Conservation (phyloP, 2,113 vertebrate species). For the Catagonus wagneri region DNA sequence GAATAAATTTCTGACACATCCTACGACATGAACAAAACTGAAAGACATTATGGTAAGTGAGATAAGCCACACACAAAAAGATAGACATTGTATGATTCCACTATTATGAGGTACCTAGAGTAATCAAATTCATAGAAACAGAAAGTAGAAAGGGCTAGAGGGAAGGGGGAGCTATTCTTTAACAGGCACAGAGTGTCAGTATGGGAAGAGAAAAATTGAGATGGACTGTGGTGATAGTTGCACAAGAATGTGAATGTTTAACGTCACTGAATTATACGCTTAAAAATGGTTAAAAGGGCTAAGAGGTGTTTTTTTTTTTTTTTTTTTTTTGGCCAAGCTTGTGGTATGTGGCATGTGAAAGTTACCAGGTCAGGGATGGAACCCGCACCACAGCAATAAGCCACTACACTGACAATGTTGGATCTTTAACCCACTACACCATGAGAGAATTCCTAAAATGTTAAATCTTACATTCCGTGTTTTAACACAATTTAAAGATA, state of each 20-base stretch:
- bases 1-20: background rate
- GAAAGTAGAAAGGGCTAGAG: background rate
- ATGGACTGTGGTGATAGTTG: background rate
- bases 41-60: background rate
- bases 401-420: too few relatives aligned
- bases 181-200: background rate
- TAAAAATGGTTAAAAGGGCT: background rate
- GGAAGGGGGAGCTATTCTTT: background rate
- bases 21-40: background rate
- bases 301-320: too few relatives aligned
- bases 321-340: too few relatives aligned
- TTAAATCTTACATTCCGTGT: background rate
- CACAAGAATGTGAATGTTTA: background rate
- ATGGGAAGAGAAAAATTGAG: background rate
- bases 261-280: background rate
- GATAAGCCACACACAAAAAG: background rate
- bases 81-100: background rate
- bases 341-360: too few relatives aligned
- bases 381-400: too few relatives aligned
- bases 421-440: too few relatives aligned
- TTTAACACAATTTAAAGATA: background rate
- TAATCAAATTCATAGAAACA: background rate
- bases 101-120: background rate
- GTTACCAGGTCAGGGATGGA: too few relatives aligned
- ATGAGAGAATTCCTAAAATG: background rate